These are phyloP conservation scores for Siderastrea siderea DNA, from an alignment of 92 coral and sea anemone species.

Conservation along the genomic window DNA sequence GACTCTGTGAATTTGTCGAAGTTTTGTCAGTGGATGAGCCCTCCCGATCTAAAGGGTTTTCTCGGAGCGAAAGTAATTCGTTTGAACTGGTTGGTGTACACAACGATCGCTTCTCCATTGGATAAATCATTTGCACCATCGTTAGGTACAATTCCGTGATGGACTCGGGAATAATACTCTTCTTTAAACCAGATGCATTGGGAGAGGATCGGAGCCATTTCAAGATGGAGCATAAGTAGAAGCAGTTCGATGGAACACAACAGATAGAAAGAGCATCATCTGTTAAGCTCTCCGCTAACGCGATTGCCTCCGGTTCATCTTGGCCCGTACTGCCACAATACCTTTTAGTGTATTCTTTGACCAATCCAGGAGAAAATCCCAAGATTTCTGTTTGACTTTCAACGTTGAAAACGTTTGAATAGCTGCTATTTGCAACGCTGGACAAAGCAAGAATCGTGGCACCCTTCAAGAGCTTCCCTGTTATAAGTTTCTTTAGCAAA, in stretches of 20 bases:
- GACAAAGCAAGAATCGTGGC: slow-evolving; percentile 22
- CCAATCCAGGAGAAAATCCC: slow-evolving; percentile 22
- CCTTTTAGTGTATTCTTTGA: slow-evolving; percentile 5
- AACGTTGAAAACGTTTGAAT: not conserved
- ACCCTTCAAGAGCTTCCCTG: slow-evolving; percentile 25
- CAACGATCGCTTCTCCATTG: not conserved
- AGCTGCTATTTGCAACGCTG: not conserved
- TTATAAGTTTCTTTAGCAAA: slow-evolving; percentile 8
- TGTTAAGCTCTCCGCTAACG: slow-evolving; percentile 3
- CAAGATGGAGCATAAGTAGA: slow-evolving; percentile 20
- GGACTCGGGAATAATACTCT: not conserved
- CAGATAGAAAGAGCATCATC: slow-evolving; percentile 34
- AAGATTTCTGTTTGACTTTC: slow-evolving; percentile 13
- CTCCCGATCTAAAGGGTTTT: not conserved
- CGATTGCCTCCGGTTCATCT: not conserved
- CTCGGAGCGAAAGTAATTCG: not conserved
- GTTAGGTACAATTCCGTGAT: slow-evolving; percentile 23
- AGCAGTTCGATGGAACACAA: slow-evolving; percentile 24
- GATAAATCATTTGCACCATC: slow-evolving; percentile 2
- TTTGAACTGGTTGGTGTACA: not conserved
- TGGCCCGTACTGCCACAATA: not conserved
- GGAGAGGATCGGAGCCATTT: not conserved
- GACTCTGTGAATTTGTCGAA: not conserved
- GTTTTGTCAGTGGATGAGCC: not conserved
- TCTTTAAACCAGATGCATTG: not conserved